A percentile compares a stretch with the other conserved stretches of the same genome.
These are phyloP conservation scores for Dolichoris vasculosae DNA, from an alignment of 1,140 invertebrate genomes.

Conservation along the genomic window DNA sequence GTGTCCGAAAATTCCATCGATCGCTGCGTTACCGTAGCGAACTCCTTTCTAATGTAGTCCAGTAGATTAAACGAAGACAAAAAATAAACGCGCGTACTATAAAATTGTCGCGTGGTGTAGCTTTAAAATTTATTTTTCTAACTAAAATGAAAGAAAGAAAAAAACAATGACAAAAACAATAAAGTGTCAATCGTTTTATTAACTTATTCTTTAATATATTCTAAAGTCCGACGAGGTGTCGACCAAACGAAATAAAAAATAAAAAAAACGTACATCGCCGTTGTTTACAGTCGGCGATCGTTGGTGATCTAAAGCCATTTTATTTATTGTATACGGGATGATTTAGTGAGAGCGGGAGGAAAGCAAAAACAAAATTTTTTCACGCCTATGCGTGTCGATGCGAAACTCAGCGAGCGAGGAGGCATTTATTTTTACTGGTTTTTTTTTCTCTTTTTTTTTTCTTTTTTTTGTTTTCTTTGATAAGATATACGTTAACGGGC, in stretches of 20 bases:
- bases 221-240: slow-evolving; percentile 25
- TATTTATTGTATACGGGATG: slow-evolving; percentile 33
- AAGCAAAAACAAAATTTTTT: slow-evolving; percentile 47
- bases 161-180: slow-evolving; percentile 45
- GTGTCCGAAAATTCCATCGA: slow-evolving; percentile 45
- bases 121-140: slow-evolving; percentile 52
- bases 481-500: not conserved
- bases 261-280: not conserved
- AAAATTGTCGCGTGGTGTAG: slow-evolving; percentile 24
- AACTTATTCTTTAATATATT: slow-evolving; percentile 48
- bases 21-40: not conserved
- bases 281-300: not conserved
- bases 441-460: slow-evolving; percentile 12
- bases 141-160: slow-evolving; percentile 55
- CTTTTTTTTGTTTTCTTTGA: not conserved
- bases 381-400: slow-evolving; percentile 45
- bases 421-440: slow-evolving; percentile 49
- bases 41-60: slow-evolving; percentile 39
- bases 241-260: slow-evolving; percentile 32
- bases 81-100: slow-evolving; percentile 30
- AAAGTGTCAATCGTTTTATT: slow-evolving; percentile 45
- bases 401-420: slow-evolving; percentile 49
- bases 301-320: slow-evolving; percentile 45
- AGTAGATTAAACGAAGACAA: slow-evolving; percentile 43
- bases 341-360: slow-evolving; percentile 49